Evolutionary conservation across 2,113 vertebrate species (phyloP).

Genomic region (Crotalus helleri): DNA sequence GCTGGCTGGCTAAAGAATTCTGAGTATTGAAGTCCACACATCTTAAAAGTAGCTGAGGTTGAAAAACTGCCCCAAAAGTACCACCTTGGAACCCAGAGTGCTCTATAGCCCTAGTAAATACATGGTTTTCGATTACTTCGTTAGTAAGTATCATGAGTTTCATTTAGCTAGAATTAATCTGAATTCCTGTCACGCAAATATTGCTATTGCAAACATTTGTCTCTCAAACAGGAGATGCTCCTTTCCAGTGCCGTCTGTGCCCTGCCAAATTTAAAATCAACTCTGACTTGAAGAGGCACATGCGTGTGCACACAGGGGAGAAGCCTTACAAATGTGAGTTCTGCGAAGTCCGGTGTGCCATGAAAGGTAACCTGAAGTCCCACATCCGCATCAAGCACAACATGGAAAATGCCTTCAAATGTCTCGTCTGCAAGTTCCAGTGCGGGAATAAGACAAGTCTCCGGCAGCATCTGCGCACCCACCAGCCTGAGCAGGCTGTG

Average conservation of each 20-base stretch:
- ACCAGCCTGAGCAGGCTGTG: constrained; percentile 83
- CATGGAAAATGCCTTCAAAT: constrained; percentile 79
- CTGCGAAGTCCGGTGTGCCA: constrained; percentile 93
- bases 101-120: not conserved
- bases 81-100: not conserved
- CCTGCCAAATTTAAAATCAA: constrained; percentile 99
- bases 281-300: constrained; percentile 94
- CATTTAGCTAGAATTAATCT: not conserved
- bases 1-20: not conserved
- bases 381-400: constrained; percentile 93
- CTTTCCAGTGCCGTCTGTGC: constrained; percentile 94
- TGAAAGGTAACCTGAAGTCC: constrained; percentile 97
- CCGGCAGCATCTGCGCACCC: constrained; percentile 84
- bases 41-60: not conserved
- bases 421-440: constrained; percentile 85
- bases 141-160: not conserved
- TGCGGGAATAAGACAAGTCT: constrained; percentile 88
- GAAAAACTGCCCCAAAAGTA: not conserved
- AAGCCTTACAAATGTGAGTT: constrained; percentile 96
- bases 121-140: accelerated
- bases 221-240: constrained; percentile 77
- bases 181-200: accelerated
- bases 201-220: constrained; percentile 29
- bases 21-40: not conserved
- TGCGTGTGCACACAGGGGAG: constrained; percentile 94